Evolutionary conservation across 2,113 vertebrate species (phyloP).

Genomic region (Rhodinocichla rosea): DNA sequence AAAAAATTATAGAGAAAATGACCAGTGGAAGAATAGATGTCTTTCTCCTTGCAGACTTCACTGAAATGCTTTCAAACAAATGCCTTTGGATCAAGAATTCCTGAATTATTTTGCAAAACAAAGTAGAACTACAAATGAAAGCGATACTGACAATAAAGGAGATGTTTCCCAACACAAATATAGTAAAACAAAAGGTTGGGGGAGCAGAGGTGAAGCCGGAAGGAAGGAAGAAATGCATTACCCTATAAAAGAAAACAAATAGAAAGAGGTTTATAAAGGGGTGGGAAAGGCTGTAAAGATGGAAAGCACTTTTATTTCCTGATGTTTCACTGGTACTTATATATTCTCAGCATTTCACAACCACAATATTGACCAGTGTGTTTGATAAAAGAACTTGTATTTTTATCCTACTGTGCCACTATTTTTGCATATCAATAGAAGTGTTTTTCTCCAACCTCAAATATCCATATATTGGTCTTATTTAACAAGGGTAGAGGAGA

Average conservation of each 20-base stretch:
- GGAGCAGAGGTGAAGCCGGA: neutral
- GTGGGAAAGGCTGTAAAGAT: neutral
- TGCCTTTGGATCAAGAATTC: neutral
- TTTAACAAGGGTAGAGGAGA: neutral
- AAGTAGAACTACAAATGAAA: constrained; percentile 43
- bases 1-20: neutral
- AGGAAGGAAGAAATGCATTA: neutral
- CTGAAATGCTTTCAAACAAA: constrained; percentile 6
- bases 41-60: neutral
- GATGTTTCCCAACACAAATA: neutral
- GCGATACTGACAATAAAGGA: neutral
- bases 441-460: neutral
- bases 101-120: constrained; percentile 13
- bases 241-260: neutral
- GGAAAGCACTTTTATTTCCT: constrained; percentile 5
- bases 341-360: neutral
- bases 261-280: neutral
- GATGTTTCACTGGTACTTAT: neutral
- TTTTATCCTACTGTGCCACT: neutral
- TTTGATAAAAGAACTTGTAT: constrained; percentile 23
- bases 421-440: constrained; percentile 39
- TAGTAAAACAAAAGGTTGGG: neutral
- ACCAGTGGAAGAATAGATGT: neutral
- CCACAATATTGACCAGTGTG: neutral
- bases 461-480: neutral